Evolutionary conservation across 2,797 vertebrate genomes (phyloP).

Genomic region (Pangasius larnaudii): DNA sequence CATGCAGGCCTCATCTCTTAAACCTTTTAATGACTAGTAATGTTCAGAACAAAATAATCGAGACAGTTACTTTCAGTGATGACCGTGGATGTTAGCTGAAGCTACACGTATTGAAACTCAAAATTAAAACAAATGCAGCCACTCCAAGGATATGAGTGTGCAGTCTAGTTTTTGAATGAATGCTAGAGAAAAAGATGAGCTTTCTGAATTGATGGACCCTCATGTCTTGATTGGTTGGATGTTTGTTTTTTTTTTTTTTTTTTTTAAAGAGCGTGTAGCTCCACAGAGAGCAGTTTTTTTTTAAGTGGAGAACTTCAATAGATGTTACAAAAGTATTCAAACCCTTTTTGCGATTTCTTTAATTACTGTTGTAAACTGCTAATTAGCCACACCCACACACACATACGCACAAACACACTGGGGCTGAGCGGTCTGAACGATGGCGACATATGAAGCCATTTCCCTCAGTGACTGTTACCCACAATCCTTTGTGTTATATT

Average conservation of each 20-base stretch:
- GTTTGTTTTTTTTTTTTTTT: neutral
- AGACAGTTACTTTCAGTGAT: neutral
- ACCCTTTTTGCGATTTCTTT: neutral
- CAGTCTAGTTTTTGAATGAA: neutral
- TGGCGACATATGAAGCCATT: constrained; percentile 22
- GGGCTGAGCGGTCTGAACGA: neutral
- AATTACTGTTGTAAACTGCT: neutral
- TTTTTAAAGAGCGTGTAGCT: neutral
- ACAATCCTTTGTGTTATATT: constrained; percentile 57
- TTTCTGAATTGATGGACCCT: neutral
- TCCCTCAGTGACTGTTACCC: constrained; percentile 45
- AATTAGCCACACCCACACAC: neutral
- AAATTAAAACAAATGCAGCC: no score
- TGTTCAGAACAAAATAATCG: neutral
- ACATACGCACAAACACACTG: neutral
- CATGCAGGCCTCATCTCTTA: no score
- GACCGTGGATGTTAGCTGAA: neutral
- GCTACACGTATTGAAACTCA: neutral
- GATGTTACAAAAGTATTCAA: neutral
- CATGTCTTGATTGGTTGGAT: neutral
- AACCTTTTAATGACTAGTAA: neutral
- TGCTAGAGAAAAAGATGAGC: neutral
- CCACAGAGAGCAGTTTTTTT: neutral
- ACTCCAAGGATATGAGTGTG: neutral
- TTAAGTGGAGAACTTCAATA: neutral